Evolutionary conservation across 2,113 vertebrate species (phyloP).

Genomic region (Hippocampus guttulatus): DNA sequence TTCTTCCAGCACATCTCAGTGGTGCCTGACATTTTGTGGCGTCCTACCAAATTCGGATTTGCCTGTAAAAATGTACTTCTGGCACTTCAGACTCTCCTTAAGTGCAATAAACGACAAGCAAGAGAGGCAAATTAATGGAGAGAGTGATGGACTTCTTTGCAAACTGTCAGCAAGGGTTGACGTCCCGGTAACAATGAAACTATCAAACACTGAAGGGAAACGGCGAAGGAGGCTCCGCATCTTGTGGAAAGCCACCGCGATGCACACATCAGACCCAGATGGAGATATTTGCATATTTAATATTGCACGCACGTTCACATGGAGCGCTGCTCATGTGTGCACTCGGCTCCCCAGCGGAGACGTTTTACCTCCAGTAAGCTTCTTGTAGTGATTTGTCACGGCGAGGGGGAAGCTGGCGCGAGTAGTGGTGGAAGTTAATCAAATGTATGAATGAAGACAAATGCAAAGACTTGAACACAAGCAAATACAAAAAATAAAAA

Average conservation of each 20-base stretch:
- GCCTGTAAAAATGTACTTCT: neutral
- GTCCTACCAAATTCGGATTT: neutral
- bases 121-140: neutral
- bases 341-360: neutral
- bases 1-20: neutral
- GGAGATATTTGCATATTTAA: constrained; percentile 12
- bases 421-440: neutral
- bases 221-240: constrained; percentile 48
- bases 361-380: constrained; percentile 10
- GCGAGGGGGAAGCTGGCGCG: constrained; percentile 10
- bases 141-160: constrained; percentile 51
- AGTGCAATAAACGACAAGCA: neutral
- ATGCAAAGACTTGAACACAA: neutral
- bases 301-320: neutral
- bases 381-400: constrained; percentile 25
- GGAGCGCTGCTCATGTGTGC: neutral
- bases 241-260: constrained; percentile 43
- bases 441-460: constrained; percentile 3
- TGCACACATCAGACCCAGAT: constrained; percentile 21
- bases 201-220: constrained; percentile 53
- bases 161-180: constrained; percentile 60
- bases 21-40: neutral
- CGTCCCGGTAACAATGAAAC: constrained; percentile 60
- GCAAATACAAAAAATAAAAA: no score
- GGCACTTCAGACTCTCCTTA: neutral